Base-by-base conservation (phyloP, 30 jellyfish, hydroid and myxozoan genomes). In the Aurelia sp. region DNA sequence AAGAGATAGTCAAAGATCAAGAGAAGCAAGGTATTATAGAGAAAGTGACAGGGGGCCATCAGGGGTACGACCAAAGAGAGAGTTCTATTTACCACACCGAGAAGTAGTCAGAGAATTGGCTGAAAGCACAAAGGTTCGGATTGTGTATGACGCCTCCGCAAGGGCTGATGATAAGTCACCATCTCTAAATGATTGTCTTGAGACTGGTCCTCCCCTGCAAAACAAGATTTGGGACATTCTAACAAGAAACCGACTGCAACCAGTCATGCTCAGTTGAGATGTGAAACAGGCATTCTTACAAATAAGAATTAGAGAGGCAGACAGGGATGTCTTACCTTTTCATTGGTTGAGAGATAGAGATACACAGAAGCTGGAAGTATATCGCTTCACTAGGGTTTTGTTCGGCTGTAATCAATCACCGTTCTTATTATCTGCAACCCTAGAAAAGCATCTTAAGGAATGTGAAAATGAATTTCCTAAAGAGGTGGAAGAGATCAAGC, bases 171-270 rank as follows among this genome's bases (percentile, higher is more conserved):
- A 79, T 60, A 31, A 21, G 5, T 9, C 44, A 16, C 69, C 82
- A 13, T 78, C 96, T 2, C 48, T 88, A 30, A 88, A 88, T 66
- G 96, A 88, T 69, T 88, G 96, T 59, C 41, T 79, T 19, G 96
- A 88, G 50, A 55, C 82, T 3, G 96, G 96, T 13, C 96, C 91
- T 31, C 66, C 84, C 30, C 84, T 88, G 74, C 87, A 41, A 62
- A 87, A 87, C 53, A 48, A 30, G 40, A 74, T 87, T 4, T 87
- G 86, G 88, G 58, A 40, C 31, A 68, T 77, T 51, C 47, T 74
- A 16, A 27, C 62, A 16, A 62, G 85, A 62, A 86, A 63, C 90
- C 10, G 85, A 22, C 19, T 86, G 78, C 66, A 86, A 35, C 89
- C 90, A 41, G 66, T 71, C 15, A 23, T 62, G 11, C 33, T 79